Evolutionary conservation across 2,797 vertebrate genomes (phyloP).

Genomic region (Takifugu ocellatus): DNA sequence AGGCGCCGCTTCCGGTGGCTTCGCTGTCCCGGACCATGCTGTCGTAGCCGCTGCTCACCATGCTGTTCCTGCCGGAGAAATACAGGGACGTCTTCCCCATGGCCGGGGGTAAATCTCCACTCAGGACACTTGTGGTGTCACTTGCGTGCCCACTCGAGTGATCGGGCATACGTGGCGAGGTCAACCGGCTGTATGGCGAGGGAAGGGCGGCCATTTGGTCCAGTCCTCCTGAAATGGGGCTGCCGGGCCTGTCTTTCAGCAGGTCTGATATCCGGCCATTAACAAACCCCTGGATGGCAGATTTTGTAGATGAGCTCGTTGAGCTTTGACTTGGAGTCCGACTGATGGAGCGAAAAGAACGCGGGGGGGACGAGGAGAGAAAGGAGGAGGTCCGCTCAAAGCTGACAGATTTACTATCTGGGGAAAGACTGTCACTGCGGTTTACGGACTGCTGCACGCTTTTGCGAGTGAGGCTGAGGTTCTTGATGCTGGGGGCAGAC

Average conservation of each 20-base stretch:
- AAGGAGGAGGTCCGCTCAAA: conserved; percentile 59
- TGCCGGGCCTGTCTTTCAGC: conserved; percentile 71
- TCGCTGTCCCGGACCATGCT: conserved; percentile 95
- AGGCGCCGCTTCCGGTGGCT: conserved; percentile 85
- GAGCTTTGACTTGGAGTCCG: conserved; percentile 83
- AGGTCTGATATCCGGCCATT: conserved; percentile 91
- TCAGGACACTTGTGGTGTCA: conserved; percentile 91
- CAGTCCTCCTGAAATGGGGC: conserved; percentile 66
- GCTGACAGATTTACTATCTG: conserved; percentile 76
- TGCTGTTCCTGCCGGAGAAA: conserved; percentile 83
- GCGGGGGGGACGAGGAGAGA: conserved; percentile 70
- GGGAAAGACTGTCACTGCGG: conserved; percentile 83
- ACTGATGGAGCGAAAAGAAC: conserved; percentile 86
- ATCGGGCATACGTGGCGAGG: conserved; percentile 84
- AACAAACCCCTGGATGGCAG: conserved; percentile 81
- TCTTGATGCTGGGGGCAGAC: conserved; percentile 85
- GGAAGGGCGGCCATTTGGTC: conserved; percentile 77
- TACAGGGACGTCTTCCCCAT: conserved; percentile 96
- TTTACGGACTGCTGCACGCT: conserved; percentile 82
- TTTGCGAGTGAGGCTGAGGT: conserved; percentile 84
- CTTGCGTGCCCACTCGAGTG: conserved; percentile 86
- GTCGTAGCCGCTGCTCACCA: conserved; percentile 94
- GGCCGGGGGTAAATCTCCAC: conserved; percentile 90
- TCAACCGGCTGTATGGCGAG: conserved; percentile 93
- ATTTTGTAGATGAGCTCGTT: conserved; percentile 81